A percentile compares a stretch with the other conserved stretches of the same genome.
phyloP scores from a whole-genome alignment of 2,797 vertebrate species.

The Ctenopoma multispine region DNA sequence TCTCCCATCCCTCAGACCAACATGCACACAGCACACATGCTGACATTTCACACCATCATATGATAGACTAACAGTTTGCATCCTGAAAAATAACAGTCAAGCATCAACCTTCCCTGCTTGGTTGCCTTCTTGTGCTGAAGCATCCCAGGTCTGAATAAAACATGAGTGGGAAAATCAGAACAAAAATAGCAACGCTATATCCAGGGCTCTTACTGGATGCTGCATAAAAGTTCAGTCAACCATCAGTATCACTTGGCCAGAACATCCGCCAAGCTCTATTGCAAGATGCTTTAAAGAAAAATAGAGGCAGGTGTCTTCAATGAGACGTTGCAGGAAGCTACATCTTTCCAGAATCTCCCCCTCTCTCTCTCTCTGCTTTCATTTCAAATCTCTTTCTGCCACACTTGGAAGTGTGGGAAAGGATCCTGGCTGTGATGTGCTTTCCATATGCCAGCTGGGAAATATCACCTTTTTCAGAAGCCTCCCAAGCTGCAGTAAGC shows the following conservation, averaged over 20 bases:
- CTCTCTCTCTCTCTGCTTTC: conserved; percentile 18
- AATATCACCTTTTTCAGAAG: conserved; percentile 60
- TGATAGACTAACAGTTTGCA: conserved; percentile 32
- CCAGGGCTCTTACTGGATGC: conserved; percentile 48
- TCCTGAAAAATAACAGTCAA: conserved; percentile 23
- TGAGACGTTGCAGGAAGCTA: conserved; percentile 40
- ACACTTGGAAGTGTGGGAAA: conserved; percentile 57
- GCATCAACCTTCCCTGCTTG: conserved; percentile 50
- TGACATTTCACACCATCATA: conserved; percentile 29
- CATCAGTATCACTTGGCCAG: conserved; percentile 51
- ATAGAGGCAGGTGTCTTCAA: conserved; percentile 48
- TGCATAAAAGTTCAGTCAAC: conserved; percentile 47
- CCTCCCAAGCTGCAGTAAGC: conserved; percentile 54
- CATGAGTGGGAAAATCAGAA: conserved; percentile 73
- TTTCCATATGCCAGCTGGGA: conserved; percentile 53
- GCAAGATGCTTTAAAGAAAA: conserved; percentile 41
- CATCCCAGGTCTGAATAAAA: conserved; percentile 77
- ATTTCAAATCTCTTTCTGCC: conserved; percentile 24
- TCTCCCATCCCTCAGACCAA: background rate
- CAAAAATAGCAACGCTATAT: conserved; percentile 67
- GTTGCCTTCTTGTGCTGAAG: conserved; percentile 58
- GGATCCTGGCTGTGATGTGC: conserved; percentile 58
- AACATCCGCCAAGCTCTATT: conserved; percentile 42
- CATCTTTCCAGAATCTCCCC: conserved; percentile 29
- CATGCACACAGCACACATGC: conserved; percentile 14